phyloP scores from a whole-genome alignment of 2,888 invertebrate species.

The Drosophila kuntzei region DNA sequence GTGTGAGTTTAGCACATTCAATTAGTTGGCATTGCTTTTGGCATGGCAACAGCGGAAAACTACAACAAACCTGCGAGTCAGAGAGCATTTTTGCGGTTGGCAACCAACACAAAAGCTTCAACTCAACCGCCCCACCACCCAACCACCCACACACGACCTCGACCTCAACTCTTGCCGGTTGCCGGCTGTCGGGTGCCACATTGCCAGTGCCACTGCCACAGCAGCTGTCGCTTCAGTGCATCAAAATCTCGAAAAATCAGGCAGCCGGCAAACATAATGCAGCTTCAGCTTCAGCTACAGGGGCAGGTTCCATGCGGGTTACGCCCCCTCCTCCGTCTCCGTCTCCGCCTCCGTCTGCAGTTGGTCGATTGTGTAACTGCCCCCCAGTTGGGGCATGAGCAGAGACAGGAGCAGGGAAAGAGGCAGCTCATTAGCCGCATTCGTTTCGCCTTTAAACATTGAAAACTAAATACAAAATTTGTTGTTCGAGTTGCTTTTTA shows the following conservation, averaged over 20 bases:
- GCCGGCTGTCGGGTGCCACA: constrained; percentile 1
- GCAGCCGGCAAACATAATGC: constrained; percentile 69
- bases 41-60: constrained; percentile 55
- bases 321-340: not conserved
- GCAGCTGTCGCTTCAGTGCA: constrained; percentile 53
- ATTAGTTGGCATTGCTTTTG: constrained; percentile 75
- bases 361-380: constrained; percentile 17
- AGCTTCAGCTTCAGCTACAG: constrained; percentile 44
- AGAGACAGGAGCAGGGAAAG: not conserved
- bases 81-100: constrained; percentile 70
- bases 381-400: not conserved
- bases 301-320: constrained; percentile 48
- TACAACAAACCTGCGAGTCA: constrained; percentile 41
- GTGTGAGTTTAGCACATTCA: constrained; percentile 69
- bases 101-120: constrained; percentile 62
- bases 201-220: constrained; percentile 32
- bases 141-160: constrained; percentile 45
- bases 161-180: constrained; percentile 59
- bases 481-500: constrained; percentile 17
- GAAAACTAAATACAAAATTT: constrained; percentile 41
- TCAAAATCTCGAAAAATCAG: constrained; percentile 73
- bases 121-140: not conserved
- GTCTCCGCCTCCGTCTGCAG: not conserved
- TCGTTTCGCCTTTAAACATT: constrained; percentile 45
- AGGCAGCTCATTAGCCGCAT: constrained; percentile 61